Evolutionary conservation across 2,113 vertebrate genomes (phyloP).

Genomic region (Lipophrys pholis): DNA sequence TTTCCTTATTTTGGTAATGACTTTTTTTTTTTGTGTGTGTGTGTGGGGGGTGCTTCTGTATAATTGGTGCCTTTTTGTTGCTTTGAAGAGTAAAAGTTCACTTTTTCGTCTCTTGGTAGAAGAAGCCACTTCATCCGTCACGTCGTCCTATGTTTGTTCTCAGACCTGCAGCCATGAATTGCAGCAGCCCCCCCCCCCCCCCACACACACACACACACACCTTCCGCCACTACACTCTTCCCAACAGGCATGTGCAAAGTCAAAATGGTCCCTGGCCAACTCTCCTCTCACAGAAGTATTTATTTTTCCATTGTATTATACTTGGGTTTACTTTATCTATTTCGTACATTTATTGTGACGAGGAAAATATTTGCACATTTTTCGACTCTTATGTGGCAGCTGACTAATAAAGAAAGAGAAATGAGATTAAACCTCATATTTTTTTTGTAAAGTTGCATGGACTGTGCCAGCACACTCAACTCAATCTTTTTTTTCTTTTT

Average conservation of each 20-base stretch:
- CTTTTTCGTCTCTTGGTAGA: slow-evolving; percentile 24
- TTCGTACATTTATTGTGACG: slow-evolving; percentile 69
- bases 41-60: not conserved
- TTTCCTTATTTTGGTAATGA: slow-evolving; percentile 17
- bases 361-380: slow-evolving; percentile 93
- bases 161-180: slow-evolving; percentile 1
- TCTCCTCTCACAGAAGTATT: slow-evolving; percentile 73
- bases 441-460: slow-evolving; percentile 56
- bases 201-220: too few relatives aligned
- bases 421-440: slow-evolving; percentile 30
- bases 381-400: slow-evolving; percentile 92
- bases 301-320: slow-evolving; percentile 79
- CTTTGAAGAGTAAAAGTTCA: not conserved
- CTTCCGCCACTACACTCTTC: not conserved
- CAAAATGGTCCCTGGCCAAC: slow-evolving; percentile 31
- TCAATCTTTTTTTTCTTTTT: slow-evolving; percentile 2
- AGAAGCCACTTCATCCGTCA: slow-evolving; percentile 45
- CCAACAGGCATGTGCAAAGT: slow-evolving; percentile 21
- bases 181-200: too few relatives aligned
- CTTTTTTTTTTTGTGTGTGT: not conserved
- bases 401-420: slow-evolving; percentile 77
- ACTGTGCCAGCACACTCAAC: slow-evolving; percentile 42
- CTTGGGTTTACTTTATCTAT: slow-evolving; percentile 42
- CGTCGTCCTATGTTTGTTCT: slow-evolving; percentile 40
- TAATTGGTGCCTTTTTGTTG: slow-evolving; percentile 24